Percentiles rank a stretch among this genome's conserved stretches.
These are phyloP conservation scores for Apogon hyalosoma DNA, from an alignment of 2,797 vertebrate species.

Conservation along the genomic window DNA sequence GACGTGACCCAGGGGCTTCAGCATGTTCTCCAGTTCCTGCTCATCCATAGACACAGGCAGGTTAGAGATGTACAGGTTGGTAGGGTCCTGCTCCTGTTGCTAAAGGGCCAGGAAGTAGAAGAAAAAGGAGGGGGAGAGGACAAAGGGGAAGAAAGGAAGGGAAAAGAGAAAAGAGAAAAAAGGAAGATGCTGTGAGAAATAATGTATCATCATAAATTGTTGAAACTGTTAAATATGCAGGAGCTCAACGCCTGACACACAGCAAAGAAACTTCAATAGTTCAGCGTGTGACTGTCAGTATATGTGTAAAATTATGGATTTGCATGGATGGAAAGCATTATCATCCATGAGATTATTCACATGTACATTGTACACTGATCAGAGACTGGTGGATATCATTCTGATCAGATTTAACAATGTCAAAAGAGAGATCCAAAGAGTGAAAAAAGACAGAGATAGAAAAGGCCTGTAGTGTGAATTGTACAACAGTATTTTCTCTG, in stretches of 20 bases:
- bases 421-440: conserved; percentile 4
- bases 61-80: conserved; percentile 99
- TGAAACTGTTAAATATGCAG: conserved; percentile 37
- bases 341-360: not conserved
- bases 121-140: conserved; percentile 4
- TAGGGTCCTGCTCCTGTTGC: conserved; percentile 99
- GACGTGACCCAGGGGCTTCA: conserved; percentile 97
- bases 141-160: not conserved
- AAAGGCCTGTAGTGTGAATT: conserved; percentile 20
- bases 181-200: conserved; percentile 30
- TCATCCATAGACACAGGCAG: conserved; percentile 97
- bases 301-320: conserved; percentile 25
- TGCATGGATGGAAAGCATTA: conserved; percentile 1
- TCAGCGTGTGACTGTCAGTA: conserved; percentile 2
- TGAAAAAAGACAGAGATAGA: not conserved
- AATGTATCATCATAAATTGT: conserved; percentile 12
- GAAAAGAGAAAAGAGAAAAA: conserved; percentile 11
- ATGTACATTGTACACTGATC: not conserved
- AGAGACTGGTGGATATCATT: conserved; percentile 9
- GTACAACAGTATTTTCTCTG: conserved; percentile 46
- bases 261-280: conserved; percentile 30
- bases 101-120: conserved; percentile 61
- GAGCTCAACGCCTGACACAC: conserved; percentile 19
- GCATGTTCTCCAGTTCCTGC: conserved; percentile 97
- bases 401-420: not conserved